These are phyloP conservation scores for Embiotoca jacksoni DNA, from an alignment of 2,113 vertebrate genomes.

Conservation along the genomic window DNA sequence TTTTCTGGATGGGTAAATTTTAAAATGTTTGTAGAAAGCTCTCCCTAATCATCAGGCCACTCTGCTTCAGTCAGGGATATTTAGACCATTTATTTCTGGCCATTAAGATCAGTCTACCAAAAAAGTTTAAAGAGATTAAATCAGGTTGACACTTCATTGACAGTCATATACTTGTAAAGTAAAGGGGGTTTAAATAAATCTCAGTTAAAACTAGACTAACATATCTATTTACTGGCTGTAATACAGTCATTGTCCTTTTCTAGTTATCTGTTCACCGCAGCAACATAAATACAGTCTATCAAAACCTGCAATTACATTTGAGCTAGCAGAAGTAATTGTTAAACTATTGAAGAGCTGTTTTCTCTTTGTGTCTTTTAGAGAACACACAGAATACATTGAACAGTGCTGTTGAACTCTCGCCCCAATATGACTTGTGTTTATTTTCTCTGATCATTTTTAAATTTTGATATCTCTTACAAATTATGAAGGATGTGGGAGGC, in stretches of 20 bases:
- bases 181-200: no score
- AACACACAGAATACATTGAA: neutral
- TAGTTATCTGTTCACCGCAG: neutral
- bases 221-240: neutral
- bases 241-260: neutral
- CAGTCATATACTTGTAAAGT: no score
- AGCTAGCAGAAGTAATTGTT: neutral
- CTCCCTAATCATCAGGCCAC: no score
- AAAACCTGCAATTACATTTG: neutral
- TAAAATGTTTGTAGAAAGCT: no score
- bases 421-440: constrained; percentile 16
- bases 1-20: no score
- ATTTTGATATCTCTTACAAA: constrained; percentile 44
- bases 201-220: neutral
- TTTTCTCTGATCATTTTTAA: constrained; percentile 43
- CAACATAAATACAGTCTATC: neutral
- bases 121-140: no score
- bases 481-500: constrained; percentile 32
- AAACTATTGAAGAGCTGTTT: constrained; percentile 2
- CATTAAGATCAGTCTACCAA: no score
- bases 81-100: no score
- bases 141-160: no score
- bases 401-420: constrained; percentile 12
- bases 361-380: neutral
- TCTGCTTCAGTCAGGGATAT: no score